A percentile compares a stretch with the other conserved stretches of the same genome.
Conservation (phyloP, 2,888 invertebrate genomes). For the Lasioglossum calceatum region DNA sequence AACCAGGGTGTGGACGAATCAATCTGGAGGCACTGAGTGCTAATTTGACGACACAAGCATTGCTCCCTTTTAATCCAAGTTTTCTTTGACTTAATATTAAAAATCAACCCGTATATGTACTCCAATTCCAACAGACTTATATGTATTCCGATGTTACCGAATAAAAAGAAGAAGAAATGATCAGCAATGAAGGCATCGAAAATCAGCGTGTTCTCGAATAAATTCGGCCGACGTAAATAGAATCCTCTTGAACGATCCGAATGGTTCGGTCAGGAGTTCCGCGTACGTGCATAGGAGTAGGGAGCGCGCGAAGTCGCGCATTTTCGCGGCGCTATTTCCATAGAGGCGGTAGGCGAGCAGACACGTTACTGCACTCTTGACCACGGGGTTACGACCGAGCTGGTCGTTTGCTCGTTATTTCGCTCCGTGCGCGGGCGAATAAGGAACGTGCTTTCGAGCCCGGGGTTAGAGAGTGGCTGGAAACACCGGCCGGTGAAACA, state of each 20-base stretch:
- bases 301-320: constrained; percentile 28
- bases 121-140: too few relatives aligned
- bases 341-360: constrained; percentile 54
- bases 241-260: background rate
- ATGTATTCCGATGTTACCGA: background rate
- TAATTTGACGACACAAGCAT: too few relatives aligned
- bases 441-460: constrained; percentile 52
- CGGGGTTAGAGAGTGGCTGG: constrained; percentile 24
- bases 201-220: background rate
- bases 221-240: background rate
- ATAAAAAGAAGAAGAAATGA: background rate
- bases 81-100: too few relatives aligned
- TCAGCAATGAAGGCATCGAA: background rate
- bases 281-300: background rate
- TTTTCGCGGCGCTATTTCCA: constrained; percentile 65
- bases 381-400: constrained; percentile 66
- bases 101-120: too few relatives aligned
- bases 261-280: background rate
- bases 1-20: background rate
- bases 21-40: background rate
- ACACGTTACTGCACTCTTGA: constrained; percentile 71
- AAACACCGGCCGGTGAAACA: constrained; percentile 13
- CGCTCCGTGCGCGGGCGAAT: constrained; percentile 64
- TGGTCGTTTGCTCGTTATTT: constrained; percentile 71
- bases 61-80: too few relatives aligned